Percentiles rank a stretch among this genome's conserved stretches.
Conservation (phyloP, 1,140 invertebrate species). For the Uloborus diversus region DNA sequence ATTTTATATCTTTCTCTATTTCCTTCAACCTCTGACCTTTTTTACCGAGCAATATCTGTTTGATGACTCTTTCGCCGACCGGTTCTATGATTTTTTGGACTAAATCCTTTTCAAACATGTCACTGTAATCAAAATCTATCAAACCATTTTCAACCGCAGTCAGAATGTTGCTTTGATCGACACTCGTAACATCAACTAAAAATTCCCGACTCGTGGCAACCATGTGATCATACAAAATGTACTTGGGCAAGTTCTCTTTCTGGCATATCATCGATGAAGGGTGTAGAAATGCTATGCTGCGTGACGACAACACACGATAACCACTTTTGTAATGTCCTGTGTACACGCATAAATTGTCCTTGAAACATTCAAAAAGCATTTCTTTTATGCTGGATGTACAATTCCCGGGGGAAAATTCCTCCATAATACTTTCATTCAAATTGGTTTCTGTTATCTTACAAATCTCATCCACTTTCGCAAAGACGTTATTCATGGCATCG, state of each 20-base stretch:
- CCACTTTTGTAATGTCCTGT: slow-evolving; percentile 44
- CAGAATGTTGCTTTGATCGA: background rate
- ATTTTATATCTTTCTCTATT: slow-evolving; percentile 28
- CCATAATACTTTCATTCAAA: slow-evolving; percentile 33
- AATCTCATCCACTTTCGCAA: slow-evolving; percentile 27
- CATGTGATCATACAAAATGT: slow-evolving; percentile 40
- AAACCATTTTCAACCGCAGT: background rate
- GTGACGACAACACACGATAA: slow-evolving; percentile 19
- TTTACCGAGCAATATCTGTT: slow-evolving; percentile 27
- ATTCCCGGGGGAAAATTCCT: slow-evolving; percentile 2
- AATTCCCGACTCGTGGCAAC: slow-evolving; percentile 15
- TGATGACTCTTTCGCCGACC: slow-evolving; percentile 35
- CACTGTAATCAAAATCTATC: slow-evolving; percentile 34
- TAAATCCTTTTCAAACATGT: slow-evolving; percentile 30
- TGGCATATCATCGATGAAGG: slow-evolving; percentile 34
- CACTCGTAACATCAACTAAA: slow-evolving; percentile 22
- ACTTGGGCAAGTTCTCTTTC: slow-evolving; percentile 30
- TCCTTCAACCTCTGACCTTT: slow-evolving; percentile 37
- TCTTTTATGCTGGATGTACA: background rate
- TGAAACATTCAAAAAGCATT: slow-evolving; percentile 41
- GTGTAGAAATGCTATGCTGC: slow-evolving; percentile 30
- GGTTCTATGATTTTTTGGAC: slow-evolving; percentile 25
- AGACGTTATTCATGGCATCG: background rate
- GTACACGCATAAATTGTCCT: slow-evolving; percentile 39
- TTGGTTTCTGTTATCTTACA: slow-evolving; percentile 11